A percentile compares a stretch with the other conserved stretches of the same genome.
Evolutionary conservation across 2,888 invertebrate genomes (phyloP).

Genomic region (Plagodis pulveraria): DNA sequence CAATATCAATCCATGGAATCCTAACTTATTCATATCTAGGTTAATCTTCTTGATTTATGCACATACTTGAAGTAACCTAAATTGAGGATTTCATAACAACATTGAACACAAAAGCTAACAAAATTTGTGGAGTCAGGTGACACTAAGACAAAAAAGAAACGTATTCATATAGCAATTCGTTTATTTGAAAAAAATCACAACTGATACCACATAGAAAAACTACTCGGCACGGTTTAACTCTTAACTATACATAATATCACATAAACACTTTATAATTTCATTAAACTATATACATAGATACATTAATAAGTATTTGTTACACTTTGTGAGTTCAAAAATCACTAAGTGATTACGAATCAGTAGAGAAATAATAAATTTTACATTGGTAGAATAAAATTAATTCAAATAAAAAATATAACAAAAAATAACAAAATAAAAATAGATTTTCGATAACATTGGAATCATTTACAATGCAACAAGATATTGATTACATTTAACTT

Average conservation of each 20-base stretch:
- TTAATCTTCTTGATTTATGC: too few species aligned
- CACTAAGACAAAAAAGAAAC: conserved; percentile 7
- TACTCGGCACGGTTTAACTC: conserved; percentile 85
- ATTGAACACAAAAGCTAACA: too few species aligned
- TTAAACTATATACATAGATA: conserved; percentile 75
- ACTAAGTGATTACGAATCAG: conserved; percentile 58
- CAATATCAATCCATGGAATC: too few species aligned
- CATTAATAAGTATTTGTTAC: conserved; percentile 67
- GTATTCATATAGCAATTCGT: conserved; percentile 72
- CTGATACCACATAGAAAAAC: conserved; percentile 85
- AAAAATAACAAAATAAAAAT: conserved; percentile 21
- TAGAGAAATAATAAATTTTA: conserved; percentile 39
- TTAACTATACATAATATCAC: conserved; percentile 84
- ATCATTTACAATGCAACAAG: conserved; percentile 17
- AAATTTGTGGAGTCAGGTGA: too few species aligned
- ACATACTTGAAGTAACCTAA: too few species aligned
- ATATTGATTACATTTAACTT: neutral
- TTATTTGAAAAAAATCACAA: conserved; percentile 83
- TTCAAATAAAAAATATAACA: conserved; percentile 23
- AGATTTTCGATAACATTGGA: conserved; percentile 7
- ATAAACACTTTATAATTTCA: conserved; percentile 82
- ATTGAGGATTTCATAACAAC: too few species aligned
- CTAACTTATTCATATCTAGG: too few species aligned
- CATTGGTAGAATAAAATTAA: conserved; percentile 26
- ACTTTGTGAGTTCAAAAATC: conserved; percentile 61